Evolutionary conservation across 2,888 invertebrate genomes (phyloP).

Genomic region (Ophion ellenae): DNA sequence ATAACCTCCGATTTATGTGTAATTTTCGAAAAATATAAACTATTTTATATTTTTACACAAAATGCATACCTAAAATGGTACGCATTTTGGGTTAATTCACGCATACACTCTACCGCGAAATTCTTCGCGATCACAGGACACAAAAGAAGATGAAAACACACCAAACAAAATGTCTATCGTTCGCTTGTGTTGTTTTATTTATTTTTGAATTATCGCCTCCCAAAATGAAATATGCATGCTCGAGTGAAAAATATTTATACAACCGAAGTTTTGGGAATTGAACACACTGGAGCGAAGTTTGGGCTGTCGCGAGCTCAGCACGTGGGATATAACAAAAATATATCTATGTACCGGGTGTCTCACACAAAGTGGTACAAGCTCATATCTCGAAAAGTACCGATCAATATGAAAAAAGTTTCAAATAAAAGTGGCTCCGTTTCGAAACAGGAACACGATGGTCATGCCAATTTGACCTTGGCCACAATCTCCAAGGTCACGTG

Average conservation of each 20-base stretch:
- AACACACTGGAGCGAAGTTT: constrained; percentile 33
- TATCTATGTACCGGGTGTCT: constrained; percentile 1
- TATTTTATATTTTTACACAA: not conserved
- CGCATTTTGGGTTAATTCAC: too few relatives aligned
- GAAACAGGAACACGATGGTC: not conserved
- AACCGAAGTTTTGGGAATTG: constrained; percentile 54
- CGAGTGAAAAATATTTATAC: constrained; percentile 50
- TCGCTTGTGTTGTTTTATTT: constrained; percentile 14
- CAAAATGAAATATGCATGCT: constrained; percentile 57
- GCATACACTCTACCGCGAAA: not conserved
- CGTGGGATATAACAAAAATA: constrained; percentile 57
- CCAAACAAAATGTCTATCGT: constrained; percentile 30
- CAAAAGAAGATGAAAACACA: constrained; percentile 16
- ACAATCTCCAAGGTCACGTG: not conserved
- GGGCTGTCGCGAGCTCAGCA: constrained; percentile 9
- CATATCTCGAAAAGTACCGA: not conserved
- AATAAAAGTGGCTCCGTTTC: not conserved
- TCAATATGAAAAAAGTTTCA: not conserved
- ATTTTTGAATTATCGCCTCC: constrained; percentile 48
- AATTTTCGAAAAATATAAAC: not conserved
- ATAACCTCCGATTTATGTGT: too few relatives aligned
- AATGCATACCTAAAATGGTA: not conserved
- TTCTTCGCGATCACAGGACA: not conserved
- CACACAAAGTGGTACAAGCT: not conserved
- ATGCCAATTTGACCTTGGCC: not conserved